Evolutionary conservation across 2,113 vertebrate species (phyloP).

Genomic region (Esox niger): DNA sequence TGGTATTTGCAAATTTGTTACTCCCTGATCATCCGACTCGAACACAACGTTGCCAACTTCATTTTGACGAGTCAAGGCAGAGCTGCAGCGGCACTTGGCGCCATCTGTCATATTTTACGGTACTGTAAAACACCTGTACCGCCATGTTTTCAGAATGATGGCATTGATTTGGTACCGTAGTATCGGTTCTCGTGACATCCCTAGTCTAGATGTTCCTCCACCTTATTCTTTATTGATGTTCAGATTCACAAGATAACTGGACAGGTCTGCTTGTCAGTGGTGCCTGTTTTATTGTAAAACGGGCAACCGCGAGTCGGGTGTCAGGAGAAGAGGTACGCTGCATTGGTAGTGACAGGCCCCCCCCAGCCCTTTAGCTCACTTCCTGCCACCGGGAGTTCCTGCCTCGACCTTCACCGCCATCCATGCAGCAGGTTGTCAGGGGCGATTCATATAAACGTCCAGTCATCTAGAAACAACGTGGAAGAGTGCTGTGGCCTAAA

Average conservation of each 20-base stretch:
- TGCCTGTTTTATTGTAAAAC: conserved; percentile 1
- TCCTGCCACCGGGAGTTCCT: conserved; percentile 14
- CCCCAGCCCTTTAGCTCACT: conserved; percentile 1
- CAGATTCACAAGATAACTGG: neutral
- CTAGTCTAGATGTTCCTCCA: neutral
- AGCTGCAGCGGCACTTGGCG: no score
- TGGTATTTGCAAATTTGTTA: no score
- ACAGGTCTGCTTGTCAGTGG: neutral
- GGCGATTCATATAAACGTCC: conserved; percentile 3
- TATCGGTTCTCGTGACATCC: no score
- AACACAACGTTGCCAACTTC: no score
- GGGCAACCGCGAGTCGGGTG: neutral
- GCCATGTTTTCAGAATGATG: no score
- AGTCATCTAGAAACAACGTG: neutral
- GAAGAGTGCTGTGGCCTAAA: neutral
- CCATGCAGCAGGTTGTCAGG: neutral
- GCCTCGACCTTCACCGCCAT: conserved; percentile 12
- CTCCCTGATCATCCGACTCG: no score
- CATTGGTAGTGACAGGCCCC: no score
- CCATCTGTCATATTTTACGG: no score
- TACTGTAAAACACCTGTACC: no score
- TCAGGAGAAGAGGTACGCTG: no score
- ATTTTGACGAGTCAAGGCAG: no score
- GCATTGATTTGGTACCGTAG: no score
- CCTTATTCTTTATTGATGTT: conserved; percentile 8